A percentile compares a stretch with the other conserved stretches of the same genome.
These are phyloP conservation scores for Lutraria rhynchaena DNA, from an alignment of 1,140 invertebrate species.

Conservation along the genomic window DNA sequence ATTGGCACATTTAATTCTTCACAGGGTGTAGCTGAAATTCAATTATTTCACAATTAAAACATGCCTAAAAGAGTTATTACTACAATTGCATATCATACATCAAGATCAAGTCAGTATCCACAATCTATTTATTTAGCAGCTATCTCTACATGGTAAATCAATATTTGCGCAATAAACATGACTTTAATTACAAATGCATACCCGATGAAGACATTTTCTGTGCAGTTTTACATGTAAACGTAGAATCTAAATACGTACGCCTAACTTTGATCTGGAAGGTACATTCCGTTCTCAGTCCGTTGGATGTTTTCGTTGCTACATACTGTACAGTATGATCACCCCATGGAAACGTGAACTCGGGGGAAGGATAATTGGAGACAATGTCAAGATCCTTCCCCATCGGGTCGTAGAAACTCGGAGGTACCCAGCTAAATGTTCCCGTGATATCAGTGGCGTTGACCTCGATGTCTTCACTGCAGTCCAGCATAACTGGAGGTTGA, in stretches of 20 bases:
- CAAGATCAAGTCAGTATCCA: too few relatives aligned
- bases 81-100: too few relatives aligned
- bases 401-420: constrained; percentile 52
- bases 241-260: constrained; percentile 39
- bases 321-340: constrained; percentile 56
- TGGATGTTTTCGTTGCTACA: constrained; percentile 45
- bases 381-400: constrained; percentile 36
- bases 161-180: too few relatives aligned
- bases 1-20: constrained; percentile 22
- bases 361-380: constrained; percentile 38
- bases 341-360: constrained; percentile 47
- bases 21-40: constrained; percentile 52
- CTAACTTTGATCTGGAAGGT: constrained; percentile 38
- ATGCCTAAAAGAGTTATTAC: too few relatives aligned
- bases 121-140: too few relatives aligned
- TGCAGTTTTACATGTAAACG: too few relatives aligned
- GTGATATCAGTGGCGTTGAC: constrained; percentile 35
- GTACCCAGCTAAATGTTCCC: constrained; percentile 17
- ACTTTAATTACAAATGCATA: too few relatives aligned
- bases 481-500: constrained; percentile 24
- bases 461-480: constrained; percentile 4
- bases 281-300: constrained; percentile 56
- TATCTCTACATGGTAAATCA: too few relatives aligned
- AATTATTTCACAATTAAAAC: not conserved
- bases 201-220: too few relatives aligned